phyloP scores from a whole-genome alignment of 1,140 invertebrate species.

The Rhagoletis zephyria region DNA sequence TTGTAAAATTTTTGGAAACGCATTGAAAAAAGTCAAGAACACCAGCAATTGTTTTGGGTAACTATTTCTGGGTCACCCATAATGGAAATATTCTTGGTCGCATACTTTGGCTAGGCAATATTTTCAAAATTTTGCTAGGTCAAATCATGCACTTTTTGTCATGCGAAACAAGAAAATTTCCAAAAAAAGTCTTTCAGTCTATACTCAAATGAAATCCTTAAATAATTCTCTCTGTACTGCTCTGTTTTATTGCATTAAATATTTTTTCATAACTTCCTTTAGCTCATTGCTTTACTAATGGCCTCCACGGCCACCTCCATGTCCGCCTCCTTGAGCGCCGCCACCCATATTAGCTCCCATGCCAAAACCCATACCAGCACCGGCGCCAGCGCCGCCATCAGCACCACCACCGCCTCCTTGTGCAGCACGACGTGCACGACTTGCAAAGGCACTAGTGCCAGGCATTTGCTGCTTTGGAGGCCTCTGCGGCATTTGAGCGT shows the following conservation, averaged over 20 bases:
- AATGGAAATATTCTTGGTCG: too few species aligned
- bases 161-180: too few species aligned
- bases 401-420: background rate
- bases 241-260: constrained; percentile 36
- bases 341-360: constrained; percentile 35
- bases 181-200: too few species aligned
- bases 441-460: background rate
- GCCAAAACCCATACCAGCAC: constrained; percentile 19
- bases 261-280: background rate
- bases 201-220: too few species aligned
- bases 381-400: background rate
- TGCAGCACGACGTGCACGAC: constrained; percentile 11
- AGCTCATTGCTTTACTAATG: background rate
- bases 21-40: too few species aligned
- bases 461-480: background rate
- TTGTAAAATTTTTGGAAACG: too few species aligned
- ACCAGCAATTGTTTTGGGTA: too few species aligned
- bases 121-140: too few species aligned
- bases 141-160: too few species aligned
- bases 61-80: too few species aligned
- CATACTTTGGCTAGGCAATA: too few species aligned
- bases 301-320: background rate
- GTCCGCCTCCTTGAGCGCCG: background rate
- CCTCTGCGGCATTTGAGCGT: constrained; percentile 18
- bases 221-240: background rate